Evolutionary conservation across 2,888 invertebrate species (phyloP), one percentile per base, ranked within the genome.

Genomic region (Notodonta ziczac): DNA sequence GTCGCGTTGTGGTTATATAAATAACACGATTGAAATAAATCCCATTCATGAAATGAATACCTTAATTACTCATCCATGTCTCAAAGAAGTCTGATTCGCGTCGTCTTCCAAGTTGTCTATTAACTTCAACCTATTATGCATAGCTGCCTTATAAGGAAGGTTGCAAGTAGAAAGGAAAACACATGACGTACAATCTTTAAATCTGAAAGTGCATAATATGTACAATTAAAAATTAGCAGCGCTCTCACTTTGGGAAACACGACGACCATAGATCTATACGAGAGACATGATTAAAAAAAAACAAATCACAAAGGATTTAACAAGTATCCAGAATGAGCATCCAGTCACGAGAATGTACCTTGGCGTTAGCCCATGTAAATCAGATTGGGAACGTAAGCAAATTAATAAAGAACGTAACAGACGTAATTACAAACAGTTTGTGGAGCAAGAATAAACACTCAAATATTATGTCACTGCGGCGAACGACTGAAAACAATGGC

Each of bases 401-500:
- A 32, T 13, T 32, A 32, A 51, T 24, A n/a, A 51, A 1, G 13
- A 32, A 32, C 16, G 9, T 13, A 52, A 13, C 13, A 7, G 0
- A 5, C 52, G 13, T 10, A 32, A 52, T 52, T 35, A 13, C 50
- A 50, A 50, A 50, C 32, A 32, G 52, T 32, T 32, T 10, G 52
- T 10, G 32, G 6, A 52, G 5, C 16, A 32, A 52, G 12, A 32
- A 16, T 35, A 52, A 52, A 52, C n/a, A 52, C 32, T 10, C 10
- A 32, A 52, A 52, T 52, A 32, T 52, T 52, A 52, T 32, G 52
- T 32, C 32, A 52, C 32, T 32, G 32, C 13, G 32, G 13, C 50
- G 50, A 14, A 52, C 10, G 32, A 52, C 52, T 13, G 52, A 32
- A 52, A 52, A 52, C 52, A 52, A 52, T 52, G 32, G 13, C 52